Evolutionary conservation across 2,888 invertebrate species (phyloP), one percentile per base, ranked within the genome.

Genomic region (Aphrophora alni): DNA sequence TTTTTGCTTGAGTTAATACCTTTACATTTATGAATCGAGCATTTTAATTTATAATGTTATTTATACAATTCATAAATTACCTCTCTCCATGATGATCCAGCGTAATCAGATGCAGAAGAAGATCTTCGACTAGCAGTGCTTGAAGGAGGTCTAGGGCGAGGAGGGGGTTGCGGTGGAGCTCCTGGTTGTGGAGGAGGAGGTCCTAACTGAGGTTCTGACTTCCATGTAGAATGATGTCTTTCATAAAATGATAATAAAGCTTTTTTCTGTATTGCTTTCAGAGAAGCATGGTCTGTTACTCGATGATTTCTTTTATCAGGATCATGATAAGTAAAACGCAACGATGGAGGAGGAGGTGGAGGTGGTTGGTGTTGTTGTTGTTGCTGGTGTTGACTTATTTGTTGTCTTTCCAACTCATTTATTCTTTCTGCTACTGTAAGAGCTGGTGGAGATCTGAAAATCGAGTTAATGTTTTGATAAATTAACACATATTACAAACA

Each of bases 241-340:
- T 95, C 95, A 87, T 95, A 95, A 86, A 94, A 96, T 0, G 94
- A 94, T 81, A 95, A 89, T 8, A 96, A 89, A 0, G 95, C 95
- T 87, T 95, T 94, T 88, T 95, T 95, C 86, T 95, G 95, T 82
- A 95, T 93, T 17, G 94, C 94, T 88, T 95, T 95, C 38, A 95
- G 88, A 0, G 95, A 93, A 10, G 94, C 84, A 27, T 86, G 85
- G 78, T 85, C 85, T 85, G 85, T 89, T 89, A 84, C 82, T 51
- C 80, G 80, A 21, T 59, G 59, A 59, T 82, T 80, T 24, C 80
- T 81, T 33, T 84, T 95, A 75, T 93, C 93, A 0, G 94, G 93
- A 86, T 94, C 94, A 83, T 94, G 88, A 86, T 93, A 94, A 3
- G 93, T 91, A 86, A 93, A 93, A 84, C 92, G 91, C 85, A 88